Evolutionary conservation across 1,140 invertebrate species (phyloP).

Genomic region (Musca domestica): DNA sequence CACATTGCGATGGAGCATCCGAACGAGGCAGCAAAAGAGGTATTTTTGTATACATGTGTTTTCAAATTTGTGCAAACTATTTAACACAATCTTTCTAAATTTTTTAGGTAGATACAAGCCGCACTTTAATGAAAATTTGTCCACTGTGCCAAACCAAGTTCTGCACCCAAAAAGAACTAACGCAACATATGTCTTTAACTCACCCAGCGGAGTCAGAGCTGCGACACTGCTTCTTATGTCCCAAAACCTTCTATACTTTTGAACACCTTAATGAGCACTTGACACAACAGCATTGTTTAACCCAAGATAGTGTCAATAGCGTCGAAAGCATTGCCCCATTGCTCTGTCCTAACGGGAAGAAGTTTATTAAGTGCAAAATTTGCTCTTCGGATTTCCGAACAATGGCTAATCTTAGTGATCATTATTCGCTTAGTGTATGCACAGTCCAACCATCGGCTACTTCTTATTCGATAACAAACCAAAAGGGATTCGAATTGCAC

Average conservation of each 20-base stretch:
- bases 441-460: conserved; percentile 30
- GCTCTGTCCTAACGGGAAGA: conserved; percentile 36
- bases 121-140: conserved; percentile 45
- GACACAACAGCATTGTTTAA: conserved; percentile 37
- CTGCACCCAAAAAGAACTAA: conserved; percentile 56
- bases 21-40: conserved; percentile 18
- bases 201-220: conserved; percentile 51
- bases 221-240: conserved; percentile 57
- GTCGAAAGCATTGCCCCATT: conserved; percentile 38
- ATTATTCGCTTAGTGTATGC: conserved; percentile 27
- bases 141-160: conserved; percentile 55
- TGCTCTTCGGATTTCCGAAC: conserved; percentile 34
- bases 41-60: conserved; percentile 1
- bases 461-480: conserved; percentile 49
- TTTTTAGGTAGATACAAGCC: conserved; percentile 1
- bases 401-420: conserved; percentile 34
- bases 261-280: conserved; percentile 53
- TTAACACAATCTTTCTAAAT: not conserved
- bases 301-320: conserved; percentile 33
- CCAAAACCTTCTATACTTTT: conserved; percentile 57
- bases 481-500: conserved; percentile 42
- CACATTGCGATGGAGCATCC: conserved; percentile 23
- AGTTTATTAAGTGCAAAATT: conserved; percentile 39
- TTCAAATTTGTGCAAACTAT: not conserved
- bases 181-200: conserved; percentile 55